Evolutionary conservation across 2,797 vertebrate species (phyloP), one percentile per base, ranked within the genome.

Genomic region (Antennarius maculatus): DNA sequence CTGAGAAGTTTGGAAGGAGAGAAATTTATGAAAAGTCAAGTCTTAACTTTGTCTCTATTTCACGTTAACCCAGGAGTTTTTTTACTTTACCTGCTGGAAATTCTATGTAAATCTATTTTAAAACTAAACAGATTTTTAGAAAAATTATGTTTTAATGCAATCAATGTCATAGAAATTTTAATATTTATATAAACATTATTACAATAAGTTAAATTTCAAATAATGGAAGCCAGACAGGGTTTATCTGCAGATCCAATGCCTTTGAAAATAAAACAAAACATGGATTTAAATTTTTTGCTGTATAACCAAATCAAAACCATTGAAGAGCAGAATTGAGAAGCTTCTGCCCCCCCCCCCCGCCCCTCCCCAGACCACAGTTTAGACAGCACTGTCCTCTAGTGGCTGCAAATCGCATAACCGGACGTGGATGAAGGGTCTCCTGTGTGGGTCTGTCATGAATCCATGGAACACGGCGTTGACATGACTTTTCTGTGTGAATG

Each of bases 311-410:
- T 42, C 11, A 34, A 34, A 4, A 34, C 31, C 31, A 34, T 2
- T 2, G 1, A 34, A 34, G 7, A 34, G 23, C 23, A 23, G 31
- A 34, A 34, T 1, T 34, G 42, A 41, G 11, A 14, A 3, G 11
- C 42, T 41, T 12, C 39, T 7, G 7, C 31, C 4, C 7, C 31
- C 31, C 31, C 7, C 7, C 31, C 31, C 31, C 7, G 7, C 31
- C 4, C 7, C 31, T 3, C 31, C 7, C 31, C 10, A 27, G 13
- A n/a, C 14, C 23, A 17, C 16, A 18, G 12, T 17, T 54, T 65
- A 41, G 23, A 18, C 55, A 66, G 59, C 41, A 56, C 2, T 57
- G 85, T 80, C 82, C 76, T 59, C 86, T 54, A 66, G 68, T 90
- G 89, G 84, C 66, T 1, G 11, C 31, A 54, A 53, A 13, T 29